Conservation (phyloP, 2,113 vertebrate species). For the Rhabdomys dilectus region DNA sequence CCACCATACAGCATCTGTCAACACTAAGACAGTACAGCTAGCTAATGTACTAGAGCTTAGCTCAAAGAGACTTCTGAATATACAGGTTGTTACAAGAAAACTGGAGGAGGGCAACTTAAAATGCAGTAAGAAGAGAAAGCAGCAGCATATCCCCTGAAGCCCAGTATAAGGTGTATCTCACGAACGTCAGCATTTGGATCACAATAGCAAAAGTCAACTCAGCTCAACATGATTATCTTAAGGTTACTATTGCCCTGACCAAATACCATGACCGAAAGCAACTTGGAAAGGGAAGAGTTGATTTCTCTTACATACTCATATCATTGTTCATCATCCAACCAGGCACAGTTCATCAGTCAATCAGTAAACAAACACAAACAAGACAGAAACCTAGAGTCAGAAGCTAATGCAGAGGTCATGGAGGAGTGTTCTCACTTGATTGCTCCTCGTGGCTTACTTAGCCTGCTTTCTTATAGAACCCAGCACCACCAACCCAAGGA, state of each 20-base stretch:
- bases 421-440: background rate
- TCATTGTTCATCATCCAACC: background rate
- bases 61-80: background rate
- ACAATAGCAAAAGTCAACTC: background rate
- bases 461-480: background rate
- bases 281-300: background rate
- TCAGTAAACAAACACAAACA: background rate
- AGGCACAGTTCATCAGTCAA: background rate
- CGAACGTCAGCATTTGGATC: background rate
- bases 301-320: background rate
- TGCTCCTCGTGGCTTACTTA: background rate
- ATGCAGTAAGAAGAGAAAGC: background rate
- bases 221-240: background rate
- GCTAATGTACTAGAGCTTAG: too few species aligned
- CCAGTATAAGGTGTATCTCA: background rate
- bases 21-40: background rate
- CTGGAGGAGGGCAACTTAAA: background rate
- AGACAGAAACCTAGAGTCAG: background rate
- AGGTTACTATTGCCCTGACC: background rate
- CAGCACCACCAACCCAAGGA: background rate
- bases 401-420: background rate
- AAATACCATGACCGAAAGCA: background rate
- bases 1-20: background rate
- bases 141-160: background rate
- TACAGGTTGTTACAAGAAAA: background rate